Evolutionary conservation across 2,797 vertebrate genomes (phyloP).

Genomic region (Sparidentex hasta): DNA sequence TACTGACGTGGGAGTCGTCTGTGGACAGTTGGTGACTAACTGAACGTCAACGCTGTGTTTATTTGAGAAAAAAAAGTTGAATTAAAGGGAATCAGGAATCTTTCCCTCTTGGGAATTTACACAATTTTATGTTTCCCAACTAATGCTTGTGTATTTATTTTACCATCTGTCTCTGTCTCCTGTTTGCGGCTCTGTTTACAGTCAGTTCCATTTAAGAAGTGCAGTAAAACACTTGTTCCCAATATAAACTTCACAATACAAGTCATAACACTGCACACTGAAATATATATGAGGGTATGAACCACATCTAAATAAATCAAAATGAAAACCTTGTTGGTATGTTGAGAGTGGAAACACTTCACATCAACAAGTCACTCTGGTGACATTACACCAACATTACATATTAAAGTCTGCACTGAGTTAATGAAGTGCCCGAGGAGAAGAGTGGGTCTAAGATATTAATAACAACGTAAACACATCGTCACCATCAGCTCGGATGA

Average conservation of each 20-base stretch:
- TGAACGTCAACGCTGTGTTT: background rate
- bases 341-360: slow-evolving; percentile 9
- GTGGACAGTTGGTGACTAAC: slow-evolving; percentile 22
- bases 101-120: background rate
- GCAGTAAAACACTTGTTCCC: background rate
- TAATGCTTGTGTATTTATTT: background rate
- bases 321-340: background rate
- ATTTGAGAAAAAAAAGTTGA: background rate
- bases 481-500: background rate
- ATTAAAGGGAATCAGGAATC: background rate
- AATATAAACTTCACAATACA: slow-evolving; percentile 11
- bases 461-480: background rate
- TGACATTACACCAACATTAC: slow-evolving; percentile 11
- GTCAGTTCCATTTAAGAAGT: background rate
- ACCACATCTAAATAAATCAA: slow-evolving; percentile 13
- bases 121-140: background rate
- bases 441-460: background rate
- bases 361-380: slow-evolving; percentile 2
- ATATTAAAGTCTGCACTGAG: background rate
- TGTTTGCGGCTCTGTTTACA: slow-evolving; percentile 18
- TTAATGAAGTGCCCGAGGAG: background rate
- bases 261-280: background rate
- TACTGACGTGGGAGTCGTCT: background rate
- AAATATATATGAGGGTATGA: slow-evolving; percentile 24
- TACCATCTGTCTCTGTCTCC: background rate